Evolutionary conservation across 2,797 vertebrate species (phyloP).

Genomic region (Falco columbarius): DNA sequence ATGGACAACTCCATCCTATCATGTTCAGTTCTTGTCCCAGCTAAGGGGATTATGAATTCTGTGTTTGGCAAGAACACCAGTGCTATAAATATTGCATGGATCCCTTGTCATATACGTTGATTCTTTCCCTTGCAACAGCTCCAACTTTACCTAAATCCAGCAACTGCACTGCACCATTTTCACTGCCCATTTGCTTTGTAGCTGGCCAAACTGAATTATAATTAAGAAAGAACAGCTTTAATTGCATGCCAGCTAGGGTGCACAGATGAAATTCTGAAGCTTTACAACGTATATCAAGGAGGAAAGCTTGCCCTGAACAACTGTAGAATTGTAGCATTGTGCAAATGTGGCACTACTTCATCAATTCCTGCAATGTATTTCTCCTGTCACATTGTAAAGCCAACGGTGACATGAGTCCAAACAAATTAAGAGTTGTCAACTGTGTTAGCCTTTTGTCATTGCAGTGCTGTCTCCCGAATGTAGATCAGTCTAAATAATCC

Average conservation of each 20-base stretch:
- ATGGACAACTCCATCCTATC: background rate
- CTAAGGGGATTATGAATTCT: background rate
- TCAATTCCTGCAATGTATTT: background rate
- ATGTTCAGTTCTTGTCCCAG: background rate
- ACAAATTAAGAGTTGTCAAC: slow-evolving; percentile 50
- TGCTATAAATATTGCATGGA: background rate
- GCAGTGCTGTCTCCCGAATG: slow-evolving; percentile 22
- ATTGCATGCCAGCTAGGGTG: background rate
- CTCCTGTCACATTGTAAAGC: slow-evolving; percentile 49
- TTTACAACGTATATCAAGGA: background rate
- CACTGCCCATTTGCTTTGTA: background rate
- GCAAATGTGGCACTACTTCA: slow-evolving; percentile 5
- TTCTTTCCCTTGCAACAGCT: background rate
- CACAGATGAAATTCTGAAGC: background rate
- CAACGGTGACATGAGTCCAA: slow-evolving; percentile 46
- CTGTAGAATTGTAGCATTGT: background rate
- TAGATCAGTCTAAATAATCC: slow-evolving; percentile 24
- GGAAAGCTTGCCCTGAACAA: background rate
- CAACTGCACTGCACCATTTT: background rate
- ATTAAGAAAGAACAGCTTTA: background rate
- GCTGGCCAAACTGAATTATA: background rate
- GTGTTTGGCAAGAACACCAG: background rate
- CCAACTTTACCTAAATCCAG: background rate
- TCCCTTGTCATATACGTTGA: background rate
- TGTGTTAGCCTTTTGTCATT: slow-evolving; percentile 36